Evolutionary conservation across 2,113 vertebrate species (phyloP).

Genomic region (Callionymus lyra): DNA sequence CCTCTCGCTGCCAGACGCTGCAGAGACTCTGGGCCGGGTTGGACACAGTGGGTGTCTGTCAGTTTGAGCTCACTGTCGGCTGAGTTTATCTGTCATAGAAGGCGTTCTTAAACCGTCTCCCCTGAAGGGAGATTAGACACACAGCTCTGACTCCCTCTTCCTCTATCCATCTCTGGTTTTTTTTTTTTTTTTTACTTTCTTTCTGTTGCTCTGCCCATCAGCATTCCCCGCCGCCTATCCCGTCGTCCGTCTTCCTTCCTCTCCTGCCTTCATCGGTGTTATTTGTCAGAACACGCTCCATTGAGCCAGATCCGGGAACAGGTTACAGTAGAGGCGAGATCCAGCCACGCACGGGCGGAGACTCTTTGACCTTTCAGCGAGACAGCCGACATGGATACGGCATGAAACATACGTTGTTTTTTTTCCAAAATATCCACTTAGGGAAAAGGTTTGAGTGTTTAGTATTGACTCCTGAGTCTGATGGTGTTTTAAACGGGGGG

Average conservation of each 20-base stretch:
- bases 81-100: conserved; percentile 49
- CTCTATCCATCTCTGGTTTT: background rate
- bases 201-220: conserved; percentile 22
- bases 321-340: conserved; percentile 37
- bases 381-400: conserved; percentile 28
- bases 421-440: too few relatives aligned
- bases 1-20: conserved; percentile 15
- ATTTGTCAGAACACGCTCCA: conserved; percentile 42
- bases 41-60: conserved; percentile 31
- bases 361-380: conserved; percentile 17
- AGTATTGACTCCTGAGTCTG: too few relatives aligned
- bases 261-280: conserved; percentile 5
- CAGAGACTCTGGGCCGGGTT: conserved; percentile 7
- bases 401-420: conserved; percentile 21
- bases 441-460: conserved; percentile 16
- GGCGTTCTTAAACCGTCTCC: conserved; percentile 31
- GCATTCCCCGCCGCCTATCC: conserved; percentile 4
- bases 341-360: conserved; percentile 30
- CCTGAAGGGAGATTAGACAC: conserved; percentile 55
- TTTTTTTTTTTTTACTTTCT: background rate
- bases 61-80: conserved; percentile 23
- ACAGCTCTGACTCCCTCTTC: conserved; percentile 28
- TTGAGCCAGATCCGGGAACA: conserved; percentile 43
- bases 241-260: conserved; percentile 20
- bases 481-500: too few relatives aligned